Base-by-base conservation (phyloP, 2,797 vertebrate species). In the Peromyscus aztecus region DNA sequence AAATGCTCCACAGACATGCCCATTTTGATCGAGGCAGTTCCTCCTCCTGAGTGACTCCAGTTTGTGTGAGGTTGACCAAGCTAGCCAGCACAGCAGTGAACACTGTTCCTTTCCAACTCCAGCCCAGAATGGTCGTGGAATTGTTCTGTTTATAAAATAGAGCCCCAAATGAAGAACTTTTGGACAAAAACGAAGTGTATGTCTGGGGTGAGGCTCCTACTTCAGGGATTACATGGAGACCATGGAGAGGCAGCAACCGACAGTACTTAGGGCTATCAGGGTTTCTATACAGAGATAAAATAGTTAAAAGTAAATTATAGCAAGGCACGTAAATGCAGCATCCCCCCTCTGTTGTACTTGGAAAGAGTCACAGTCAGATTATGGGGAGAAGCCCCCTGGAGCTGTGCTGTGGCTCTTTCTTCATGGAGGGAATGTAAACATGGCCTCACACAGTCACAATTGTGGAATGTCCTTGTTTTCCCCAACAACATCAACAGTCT, bases 221-320 rank as follows among this genome's bases (percentile, higher is more conserved):
- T 34, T 49, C 34, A 65, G 0, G 0, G n/a, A 31, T 87, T 83
- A 55, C 73, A 29, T 3, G 71, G 31, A 94, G 52, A 69, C 59
- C 11, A n/a, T 34, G 16, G 75, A 73, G 61, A 77, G 76, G 37
- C 40, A 57, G 59, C 34, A 34, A 40, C 29, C 17, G 65, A 73
- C 37, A 71, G 65, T 49, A 59, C 37, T 49, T 65, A 76, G 19
- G 24, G 63, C 96, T 93, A 80, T 0, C 1, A 65, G 93, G 96
- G 92, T 88, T 97, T 94, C 71, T 49, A 57, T 24, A 87, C 2
- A 7, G 94, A 96, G 93, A 94, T 92, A 46, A 97, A 98, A 92
- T 57, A 84, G 82, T 96, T 97, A 97, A 83, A 96, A n/a, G 96
- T 89, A 98, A 97, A 97, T 95, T 93, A 94, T 75, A 65, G 2